Evolutionary conservation across 2,888 invertebrate species (phyloP).

Genomic region (Tinea semifulvella): DNA sequence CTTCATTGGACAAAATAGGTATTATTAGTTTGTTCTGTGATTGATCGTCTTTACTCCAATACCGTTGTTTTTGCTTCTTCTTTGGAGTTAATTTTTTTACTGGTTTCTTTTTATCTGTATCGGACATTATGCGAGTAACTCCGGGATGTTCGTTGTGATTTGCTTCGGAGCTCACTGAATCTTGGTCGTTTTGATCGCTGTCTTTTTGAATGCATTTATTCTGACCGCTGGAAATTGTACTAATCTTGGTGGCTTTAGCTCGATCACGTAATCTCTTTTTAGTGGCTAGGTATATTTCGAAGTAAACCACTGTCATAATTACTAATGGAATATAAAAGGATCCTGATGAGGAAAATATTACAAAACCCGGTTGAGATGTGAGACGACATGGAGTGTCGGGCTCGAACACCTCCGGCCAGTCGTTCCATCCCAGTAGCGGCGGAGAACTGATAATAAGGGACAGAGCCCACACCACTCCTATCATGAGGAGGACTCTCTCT

Average conservation of each 20-base stretch:
- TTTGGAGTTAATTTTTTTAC: conserved; percentile 35
- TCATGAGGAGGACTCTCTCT: conserved; percentile 85
- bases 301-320: conserved; percentile 95
- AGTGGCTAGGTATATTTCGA: conserved; percentile 95
- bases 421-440: conserved; percentile 92
- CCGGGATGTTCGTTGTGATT: conserved; percentile 76
- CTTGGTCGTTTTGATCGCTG: conserved; percentile 68
- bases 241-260: conserved; percentile 83
- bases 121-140: conserved; percentile 37
- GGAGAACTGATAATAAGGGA: conserved; percentile 90
- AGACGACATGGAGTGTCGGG: conserved; percentile 83
- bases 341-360: conserved; percentile 90
- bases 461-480: conserved; percentile 86
- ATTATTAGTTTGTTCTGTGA: conserved; percentile 55
- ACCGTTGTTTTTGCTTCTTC: conserved; percentile 63
- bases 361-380: conserved; percentile 88
- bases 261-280: conserved; percentile 84
- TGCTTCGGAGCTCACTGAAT: conserved; percentile 85
- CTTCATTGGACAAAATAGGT: conserved; percentile 54
- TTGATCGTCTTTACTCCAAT: conserved; percentile 61
- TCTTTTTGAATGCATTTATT: conserved; percentile 57
- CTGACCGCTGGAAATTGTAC: conserved; percentile 68
- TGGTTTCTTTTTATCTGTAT: conserved; percentile 49
- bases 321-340: conserved; percentile 94
- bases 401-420: conserved; percentile 88